phyloP scores from a whole-genome alignment of 2,888 invertebrate species.

The Schizaphis graminum region DNA sequence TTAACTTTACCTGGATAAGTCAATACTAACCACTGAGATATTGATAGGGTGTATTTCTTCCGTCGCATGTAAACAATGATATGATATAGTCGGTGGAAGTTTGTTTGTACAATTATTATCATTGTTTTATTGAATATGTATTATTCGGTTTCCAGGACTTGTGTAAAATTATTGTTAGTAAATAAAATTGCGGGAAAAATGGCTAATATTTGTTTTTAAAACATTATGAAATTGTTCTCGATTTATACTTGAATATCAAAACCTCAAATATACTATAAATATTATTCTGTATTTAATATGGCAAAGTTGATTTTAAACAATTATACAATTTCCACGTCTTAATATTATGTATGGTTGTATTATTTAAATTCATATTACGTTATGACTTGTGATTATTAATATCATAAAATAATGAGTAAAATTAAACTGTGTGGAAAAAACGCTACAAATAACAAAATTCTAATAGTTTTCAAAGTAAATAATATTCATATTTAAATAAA shows the following conservation, averaged over 20 bases:
- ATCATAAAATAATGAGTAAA: not conserved
- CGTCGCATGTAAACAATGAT: not conserved
- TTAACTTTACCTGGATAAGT: not conserved
- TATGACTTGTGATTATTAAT: not conserved
- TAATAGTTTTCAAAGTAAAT: not conserved
- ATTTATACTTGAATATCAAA: not conserved
- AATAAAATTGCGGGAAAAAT: not conserved
- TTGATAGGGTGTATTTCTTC: not conserved
- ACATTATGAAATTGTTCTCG: not conserved
- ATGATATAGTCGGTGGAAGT: not conserved
- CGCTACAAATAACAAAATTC: not conserved
- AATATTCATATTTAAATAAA: not conserved
- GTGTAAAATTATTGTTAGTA: not conserved
- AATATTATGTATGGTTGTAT: not conserved
- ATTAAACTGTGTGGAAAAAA: not conserved
- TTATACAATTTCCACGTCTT: not conserved
- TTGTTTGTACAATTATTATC: not conserved
- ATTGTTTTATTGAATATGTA: not conserved
- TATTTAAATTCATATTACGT: not conserved
- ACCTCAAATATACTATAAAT: not conserved
- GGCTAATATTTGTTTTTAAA: not conserved
- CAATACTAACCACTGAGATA: not conserved
- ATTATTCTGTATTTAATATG: not conserved
- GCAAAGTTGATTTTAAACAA: not conserved
- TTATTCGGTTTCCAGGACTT: not conserved